phyloP scores from a whole-genome alignment of 2,113 vertebrate species.

The Peromyscus californicus region DNA sequence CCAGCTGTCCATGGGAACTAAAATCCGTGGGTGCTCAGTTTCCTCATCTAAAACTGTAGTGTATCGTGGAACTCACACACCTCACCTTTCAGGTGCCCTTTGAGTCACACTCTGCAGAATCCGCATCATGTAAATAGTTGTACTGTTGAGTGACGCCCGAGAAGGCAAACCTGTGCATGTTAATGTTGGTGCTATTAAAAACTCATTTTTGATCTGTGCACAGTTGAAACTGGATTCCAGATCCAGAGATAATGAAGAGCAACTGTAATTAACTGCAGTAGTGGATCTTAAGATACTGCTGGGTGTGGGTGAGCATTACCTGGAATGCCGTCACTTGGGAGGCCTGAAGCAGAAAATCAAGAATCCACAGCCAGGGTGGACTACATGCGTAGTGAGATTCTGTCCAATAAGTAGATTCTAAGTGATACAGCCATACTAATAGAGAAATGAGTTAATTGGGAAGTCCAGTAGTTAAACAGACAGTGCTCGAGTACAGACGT shows the following conservation, averaged over 20 bases:
- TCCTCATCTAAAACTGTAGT: background rate
- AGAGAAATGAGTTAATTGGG: background rate
- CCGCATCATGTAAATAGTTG: background rate
- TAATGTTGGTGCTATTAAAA: background rate
- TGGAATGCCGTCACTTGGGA: background rate
- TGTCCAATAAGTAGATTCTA: background rate
- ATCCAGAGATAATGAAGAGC: background rate
- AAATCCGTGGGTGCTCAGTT: background rate
- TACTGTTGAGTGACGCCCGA: background rate
- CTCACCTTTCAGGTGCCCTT: background rate
- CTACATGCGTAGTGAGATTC: background rate
- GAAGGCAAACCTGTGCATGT: background rate
- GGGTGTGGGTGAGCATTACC: background rate
- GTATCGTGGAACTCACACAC: background rate
- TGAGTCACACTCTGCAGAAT: background rate
- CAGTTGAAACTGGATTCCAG: background rate
- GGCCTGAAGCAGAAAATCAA: background rate
- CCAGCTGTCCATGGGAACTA: background rate
- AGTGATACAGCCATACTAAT: background rate
- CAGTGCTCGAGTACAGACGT: background rate
- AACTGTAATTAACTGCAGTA: background rate
- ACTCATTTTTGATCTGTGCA: background rate
- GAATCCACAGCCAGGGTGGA: background rate
- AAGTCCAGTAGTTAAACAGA: background rate
- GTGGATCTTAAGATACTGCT: background rate